Conservation (phyloP, 2,797 vertebrate species). For the Halcyon badia region DNA sequence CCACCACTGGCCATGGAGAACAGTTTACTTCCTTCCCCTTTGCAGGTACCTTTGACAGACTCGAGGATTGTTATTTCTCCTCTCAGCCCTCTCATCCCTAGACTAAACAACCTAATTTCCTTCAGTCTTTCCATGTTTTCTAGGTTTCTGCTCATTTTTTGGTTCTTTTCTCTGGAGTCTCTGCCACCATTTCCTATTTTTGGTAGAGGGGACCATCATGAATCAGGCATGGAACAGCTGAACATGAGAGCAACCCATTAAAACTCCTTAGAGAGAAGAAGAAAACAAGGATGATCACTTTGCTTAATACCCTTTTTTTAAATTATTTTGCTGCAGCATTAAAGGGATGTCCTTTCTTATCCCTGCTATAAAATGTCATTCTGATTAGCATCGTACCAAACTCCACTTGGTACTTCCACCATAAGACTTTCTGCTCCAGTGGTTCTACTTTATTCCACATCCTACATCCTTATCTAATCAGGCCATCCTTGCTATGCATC, state of each 20-base stretch:
- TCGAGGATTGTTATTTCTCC: neutral
- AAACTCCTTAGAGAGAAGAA: neutral
- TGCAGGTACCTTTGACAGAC: neutral
- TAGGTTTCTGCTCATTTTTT: neutral
- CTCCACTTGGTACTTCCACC: neutral
- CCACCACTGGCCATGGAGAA: neutral
- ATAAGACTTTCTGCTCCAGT: neutral
- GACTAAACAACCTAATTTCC: neutral
- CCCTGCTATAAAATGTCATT: neutral
- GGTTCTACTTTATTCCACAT: neutral
- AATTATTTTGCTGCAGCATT: neutral
- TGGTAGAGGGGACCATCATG: neutral
- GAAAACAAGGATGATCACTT: neutral
- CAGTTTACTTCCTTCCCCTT: neutral
- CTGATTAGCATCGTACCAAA: neutral
- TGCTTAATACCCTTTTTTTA: neutral
- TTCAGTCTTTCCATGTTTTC: neutral
- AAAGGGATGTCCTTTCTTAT: neutral
- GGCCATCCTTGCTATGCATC: neutral
- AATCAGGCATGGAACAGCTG: neutral
- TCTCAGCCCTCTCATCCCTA: neutral
- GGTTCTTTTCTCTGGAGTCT: neutral
- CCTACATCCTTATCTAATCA: neutral
- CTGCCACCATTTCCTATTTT: neutral
- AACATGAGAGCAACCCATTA: neutral